These are phyloP conservation scores for Limnodromus scolopaceus DNA, from an alignment of 2,797 vertebrate genomes.

Conservation along the genomic window DNA sequence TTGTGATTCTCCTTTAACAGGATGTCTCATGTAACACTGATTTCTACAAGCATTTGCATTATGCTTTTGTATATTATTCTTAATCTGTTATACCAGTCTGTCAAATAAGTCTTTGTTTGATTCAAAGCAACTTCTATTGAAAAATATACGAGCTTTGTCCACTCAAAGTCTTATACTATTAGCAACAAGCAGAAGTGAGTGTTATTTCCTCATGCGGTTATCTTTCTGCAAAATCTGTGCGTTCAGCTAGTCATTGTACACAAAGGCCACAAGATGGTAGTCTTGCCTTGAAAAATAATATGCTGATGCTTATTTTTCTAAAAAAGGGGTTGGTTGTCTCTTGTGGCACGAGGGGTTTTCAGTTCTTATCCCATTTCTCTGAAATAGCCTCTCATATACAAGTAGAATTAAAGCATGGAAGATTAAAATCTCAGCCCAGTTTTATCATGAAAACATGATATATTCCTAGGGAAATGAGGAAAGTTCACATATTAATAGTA, in stretches of 20 bases:
- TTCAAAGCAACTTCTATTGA: neutral
- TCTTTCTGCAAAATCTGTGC: neutral
- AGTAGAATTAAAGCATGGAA: neutral
- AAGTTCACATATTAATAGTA: neutral
- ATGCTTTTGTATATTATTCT: neutral
- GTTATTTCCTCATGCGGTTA: neutral
- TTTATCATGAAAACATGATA: neutral
- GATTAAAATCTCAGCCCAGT: neutral
- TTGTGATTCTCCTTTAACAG: neutral
- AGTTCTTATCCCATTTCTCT: neutral
- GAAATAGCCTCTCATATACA: neutral
- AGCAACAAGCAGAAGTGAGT: neutral
- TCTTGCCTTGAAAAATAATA: neutral
- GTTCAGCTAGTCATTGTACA: neutral
- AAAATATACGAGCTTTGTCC: neutral
- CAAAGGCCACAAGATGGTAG: slow-evolving; percentile 36
- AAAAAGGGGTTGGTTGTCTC: neutral
- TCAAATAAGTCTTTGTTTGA: neutral
- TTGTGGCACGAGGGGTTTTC: neutral
- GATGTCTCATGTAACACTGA: neutral
- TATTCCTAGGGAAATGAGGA: neutral
- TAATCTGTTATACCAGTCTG: neutral
- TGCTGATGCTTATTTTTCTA: fast-evolving
- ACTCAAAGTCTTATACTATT: neutral
- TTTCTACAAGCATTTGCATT: neutral